phyloP scores from a whole-genome alignment of 2,797 vertebrate species.

The Pseudocheirus occidentalis region DNA sequence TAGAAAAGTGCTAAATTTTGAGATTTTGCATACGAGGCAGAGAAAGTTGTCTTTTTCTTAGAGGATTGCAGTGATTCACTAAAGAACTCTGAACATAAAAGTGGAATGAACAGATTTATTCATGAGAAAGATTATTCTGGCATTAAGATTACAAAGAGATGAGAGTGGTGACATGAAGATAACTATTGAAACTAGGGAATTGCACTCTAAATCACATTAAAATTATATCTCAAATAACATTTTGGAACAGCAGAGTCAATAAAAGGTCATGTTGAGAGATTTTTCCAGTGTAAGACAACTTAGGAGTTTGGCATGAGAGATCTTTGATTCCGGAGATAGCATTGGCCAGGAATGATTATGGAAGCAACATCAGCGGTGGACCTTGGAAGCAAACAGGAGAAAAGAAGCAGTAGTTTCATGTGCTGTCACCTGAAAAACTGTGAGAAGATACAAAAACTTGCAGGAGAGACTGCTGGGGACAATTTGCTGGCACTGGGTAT shows the following conservation, averaged over 20 bases:
- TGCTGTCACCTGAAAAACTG: not conserved
- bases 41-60: not conserved
- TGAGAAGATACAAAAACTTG: not conserved
- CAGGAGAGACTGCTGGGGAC: not conserved
- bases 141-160: not conserved
- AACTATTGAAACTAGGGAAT: not conserved
- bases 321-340: not conserved
- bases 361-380: not conserved
- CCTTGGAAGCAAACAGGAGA: not conserved
- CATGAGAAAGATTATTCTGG: not conserved
- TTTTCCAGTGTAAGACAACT: not conserved
- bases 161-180: not conserved
- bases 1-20: not conserved
- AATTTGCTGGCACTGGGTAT: no score
- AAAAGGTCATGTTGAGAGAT: not conserved
- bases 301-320: not conserved
- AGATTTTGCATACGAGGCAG: not conserved
- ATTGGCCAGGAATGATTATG: not conserved
- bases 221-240: not conserved
- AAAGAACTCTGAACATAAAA: not conserved
- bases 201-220: not conserved
- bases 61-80: not conserved
- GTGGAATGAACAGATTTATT: not conserved
- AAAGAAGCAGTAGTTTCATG: not conserved
- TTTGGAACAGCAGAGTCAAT: not conserved